Evolutionary conservation across 2,888 invertebrate species (phyloP).

Genomic region (Synergus itoensis): DNA sequence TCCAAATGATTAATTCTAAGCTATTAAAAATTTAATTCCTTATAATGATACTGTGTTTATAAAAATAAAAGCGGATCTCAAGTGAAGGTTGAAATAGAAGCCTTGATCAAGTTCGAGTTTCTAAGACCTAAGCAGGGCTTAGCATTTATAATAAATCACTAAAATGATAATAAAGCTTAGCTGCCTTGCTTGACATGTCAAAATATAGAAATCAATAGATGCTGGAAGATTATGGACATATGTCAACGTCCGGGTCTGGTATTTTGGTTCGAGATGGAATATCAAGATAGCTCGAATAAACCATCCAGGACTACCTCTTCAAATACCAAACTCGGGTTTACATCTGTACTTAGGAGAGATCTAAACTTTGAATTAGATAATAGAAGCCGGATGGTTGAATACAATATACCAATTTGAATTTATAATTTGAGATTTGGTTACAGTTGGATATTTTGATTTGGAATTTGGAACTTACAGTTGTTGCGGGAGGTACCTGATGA

Average conservation of each 20-base stretch:
- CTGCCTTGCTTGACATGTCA: slow-evolving; percentile 5
- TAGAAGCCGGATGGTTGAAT: background rate
- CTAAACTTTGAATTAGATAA: slow-evolving; percentile 12
- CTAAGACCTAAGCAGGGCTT: background rate
- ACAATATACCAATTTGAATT: slow-evolving; percentile 5
- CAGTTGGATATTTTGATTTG: background rate
- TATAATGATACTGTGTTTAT: background rate
- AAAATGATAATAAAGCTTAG: background rate
- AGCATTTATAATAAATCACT: slow-evolving; percentile 28
- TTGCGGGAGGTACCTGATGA: slow-evolving; percentile 74
- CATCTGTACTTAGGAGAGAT: slow-evolving; percentile 24
- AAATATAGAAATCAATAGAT: slow-evolving; percentile 35
- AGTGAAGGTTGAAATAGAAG: background rate
- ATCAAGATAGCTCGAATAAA: slow-evolving; percentile 22
- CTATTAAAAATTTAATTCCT: no score
- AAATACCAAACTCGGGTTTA: slow-evolving; percentile 9
- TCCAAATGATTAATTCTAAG: background rate
- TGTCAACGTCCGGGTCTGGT: slow-evolving; percentile 15
- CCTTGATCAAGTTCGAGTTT: background rate
- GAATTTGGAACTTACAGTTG: slow-evolving; percentile 74
- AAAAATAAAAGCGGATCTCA: background rate
- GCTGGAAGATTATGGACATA: slow-evolving; percentile 24
- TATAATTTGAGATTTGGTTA: background rate
- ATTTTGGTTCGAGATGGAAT: slow-evolving; percentile 21
- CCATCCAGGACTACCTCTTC: background rate